Conservation (phyloP, 2,797 vertebrate species). For the Podarcis siculus region DNA sequence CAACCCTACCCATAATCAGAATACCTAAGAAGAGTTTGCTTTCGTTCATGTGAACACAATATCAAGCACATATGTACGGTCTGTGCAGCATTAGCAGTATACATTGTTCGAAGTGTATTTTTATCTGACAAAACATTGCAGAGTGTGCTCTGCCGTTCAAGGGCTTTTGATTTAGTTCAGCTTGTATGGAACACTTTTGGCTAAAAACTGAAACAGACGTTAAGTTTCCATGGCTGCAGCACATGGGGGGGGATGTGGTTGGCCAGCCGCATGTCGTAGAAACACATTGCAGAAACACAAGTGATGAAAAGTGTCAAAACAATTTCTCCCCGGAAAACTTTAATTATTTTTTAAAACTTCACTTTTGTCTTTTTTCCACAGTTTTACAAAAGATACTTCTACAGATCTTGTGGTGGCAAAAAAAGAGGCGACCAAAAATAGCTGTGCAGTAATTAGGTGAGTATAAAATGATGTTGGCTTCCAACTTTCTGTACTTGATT, state of each 20-base stretch:
- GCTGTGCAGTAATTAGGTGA: neutral
- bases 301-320: neutral
- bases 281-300: conserved; percentile 16
- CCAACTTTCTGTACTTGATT: neutral
- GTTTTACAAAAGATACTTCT: neutral
- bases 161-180: neutral
- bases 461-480: neutral
- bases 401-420: neutral
- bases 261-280: neutral
- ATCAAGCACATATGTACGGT: neutral
- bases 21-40: neutral
- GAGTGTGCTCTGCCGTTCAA: neutral
- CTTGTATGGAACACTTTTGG: conserved; percentile 16
- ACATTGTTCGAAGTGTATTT: neutral
- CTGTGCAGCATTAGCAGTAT: neutral
- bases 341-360: neutral
- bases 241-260: neutral
- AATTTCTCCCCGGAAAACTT: neutral
- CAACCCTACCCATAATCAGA: too few species aligned
- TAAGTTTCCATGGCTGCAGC: conserved; percentile 30
- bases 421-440: neutral
- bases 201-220: conserved; percentile 1
- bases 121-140: neutral
- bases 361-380: neutral
- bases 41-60: neutral